Base-by-base conservation (phyloP, 2,113 vertebrate genomes). In the Ptilonorhynchus violaceus region DNA sequence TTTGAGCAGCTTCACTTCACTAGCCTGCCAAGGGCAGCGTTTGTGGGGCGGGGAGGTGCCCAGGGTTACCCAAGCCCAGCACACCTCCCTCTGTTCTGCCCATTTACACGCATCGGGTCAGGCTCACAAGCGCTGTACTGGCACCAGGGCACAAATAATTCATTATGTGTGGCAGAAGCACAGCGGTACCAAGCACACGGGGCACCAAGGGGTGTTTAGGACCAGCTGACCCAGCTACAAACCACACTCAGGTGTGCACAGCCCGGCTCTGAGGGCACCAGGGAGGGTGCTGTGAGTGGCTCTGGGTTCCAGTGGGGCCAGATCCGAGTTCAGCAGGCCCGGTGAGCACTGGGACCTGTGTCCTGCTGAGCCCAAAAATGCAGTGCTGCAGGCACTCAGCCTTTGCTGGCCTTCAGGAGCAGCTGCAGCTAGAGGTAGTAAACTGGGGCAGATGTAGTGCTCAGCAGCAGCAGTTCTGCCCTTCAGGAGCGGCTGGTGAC, bases 181-280 rank as follows among this genome's bases (percentile, higher is more conserved):
- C 52, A 27, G 70, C 49, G 1, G 0, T 7, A 3, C 15, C 24
- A 4, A 69, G 58, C 73, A 31, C 64, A 4, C 1, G 14, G 67
- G 20, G 24, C 63, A 77, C 4, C 15, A 11, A 39, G 53, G 28
- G 16, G 33, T 10, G 3, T 11, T 59, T 0, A 14, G 42, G 35
- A 11, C 3, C 53, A 23, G 55, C 64, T 47, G 13, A 0, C 6
- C 25, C 6, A 2, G 6, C 50, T 15, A 0, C 55, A 55, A 41
- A 22, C 7, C 30, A 4, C 4, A 0, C 13, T 53, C 3, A 31
- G n/a, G 27, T 4, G 42, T 13, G 42, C 42, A 44, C 74, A 64
- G 64, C 28, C 69, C 0, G 0, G 62, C 62, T 42, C 63, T 6
- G 11, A 13, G 1, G 67, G 18, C 49, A 7, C 44, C 0, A 0